These are phyloP conservation scores for Nysson spinosus DNA, from an alignment of 2,888 invertebrate species.

Conservation along the genomic window DNA sequence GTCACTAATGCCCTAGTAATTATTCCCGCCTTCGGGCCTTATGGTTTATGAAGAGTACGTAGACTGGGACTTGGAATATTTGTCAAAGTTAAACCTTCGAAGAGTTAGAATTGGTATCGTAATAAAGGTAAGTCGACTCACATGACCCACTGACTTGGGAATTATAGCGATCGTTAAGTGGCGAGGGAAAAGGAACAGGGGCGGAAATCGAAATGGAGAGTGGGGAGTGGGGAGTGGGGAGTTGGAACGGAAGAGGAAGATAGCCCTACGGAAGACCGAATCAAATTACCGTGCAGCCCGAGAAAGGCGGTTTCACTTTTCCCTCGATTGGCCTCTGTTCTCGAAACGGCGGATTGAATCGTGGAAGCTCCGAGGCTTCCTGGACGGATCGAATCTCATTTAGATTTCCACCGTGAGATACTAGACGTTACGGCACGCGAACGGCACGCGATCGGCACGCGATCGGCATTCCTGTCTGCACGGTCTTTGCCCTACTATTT, in stretches of 20 bases:
- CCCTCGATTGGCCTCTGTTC: slow-evolving; percentile 55
- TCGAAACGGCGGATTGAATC: slow-evolving; percentile 63
- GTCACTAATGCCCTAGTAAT: no score
- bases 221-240: background rate
- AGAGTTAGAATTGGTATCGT: no score
- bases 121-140: no score
- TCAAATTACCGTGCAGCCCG: slow-evolving; percentile 46
- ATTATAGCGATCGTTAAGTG: no score
- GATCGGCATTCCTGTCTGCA: slow-evolving; percentile 35
- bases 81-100: no score
- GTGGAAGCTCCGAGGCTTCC: slow-evolving; percentile 56
- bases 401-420: slow-evolving; percentile 67
- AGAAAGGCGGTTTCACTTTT: slow-evolving; percentile 61
- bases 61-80: no score
- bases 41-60: no score
- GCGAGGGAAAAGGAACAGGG: slow-evolving; percentile 6
- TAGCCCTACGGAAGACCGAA: slow-evolving; percentile 38
- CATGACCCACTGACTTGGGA: no score
- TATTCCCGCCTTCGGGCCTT: no score
- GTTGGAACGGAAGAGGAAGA: slow-evolving; percentile 1
- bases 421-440: slow-evolving; percentile 53
- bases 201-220: background rate
- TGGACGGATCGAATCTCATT: slow-evolving; percentile 69
- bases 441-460: no score
- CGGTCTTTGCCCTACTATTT: slow-evolving; percentile 37